Evolutionary conservation across 2,113 vertebrate genomes (phyloP), one percentile per base, ranked within the genome.

Genomic region (Cyprinodon brontotheroides): DNA sequence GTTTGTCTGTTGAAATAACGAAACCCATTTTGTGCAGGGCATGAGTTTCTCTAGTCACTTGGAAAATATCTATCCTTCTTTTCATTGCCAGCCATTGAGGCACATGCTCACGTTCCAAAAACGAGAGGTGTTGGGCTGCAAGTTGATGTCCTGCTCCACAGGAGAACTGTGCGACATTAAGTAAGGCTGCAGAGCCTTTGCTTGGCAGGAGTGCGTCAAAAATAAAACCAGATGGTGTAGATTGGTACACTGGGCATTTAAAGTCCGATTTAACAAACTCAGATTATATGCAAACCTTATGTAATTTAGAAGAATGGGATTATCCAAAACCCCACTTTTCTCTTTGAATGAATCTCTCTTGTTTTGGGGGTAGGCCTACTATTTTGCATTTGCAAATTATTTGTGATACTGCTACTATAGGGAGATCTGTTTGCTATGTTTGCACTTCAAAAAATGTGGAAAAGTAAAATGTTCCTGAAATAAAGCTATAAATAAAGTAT

Each of bases 1-100:
- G 75, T 76, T 85, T 93, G 87, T 91, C 89, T 82, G 72, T 79
- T 75, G 68, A 83, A 91, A 91, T 91, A 80, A 93, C 91, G 78
- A 65, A 82, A 88, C 79, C 77, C 78, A 79, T 93, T 91, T 81
- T 88, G 91, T 89, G 88, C 68, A 71, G 70, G 78, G 89, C 78
- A 82, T 47, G 48, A 81, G 77, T 74, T 82, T 73, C 71, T 83
- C 47, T 71, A 81, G 87, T 90, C 89, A 90, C 39, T 84, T 84
- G 88, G 81, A 90, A 91, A 88, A 86, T 80, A 90, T 88, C 87
- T 82, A 82, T 13, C 17, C 37, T 63, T 72, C 48, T 64, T 77
- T 65, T 77, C 75, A 45, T n/a, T 82, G 90, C 90, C 89, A 90
- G 57, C 73, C 71, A n/a, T 15, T 4, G 61, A 83, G 77, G 82